These are phyloP conservation scores for Proisotoma minuta DNA, from an alignment of 2,888 invertebrate genomes.

Conservation along the genomic window DNA sequence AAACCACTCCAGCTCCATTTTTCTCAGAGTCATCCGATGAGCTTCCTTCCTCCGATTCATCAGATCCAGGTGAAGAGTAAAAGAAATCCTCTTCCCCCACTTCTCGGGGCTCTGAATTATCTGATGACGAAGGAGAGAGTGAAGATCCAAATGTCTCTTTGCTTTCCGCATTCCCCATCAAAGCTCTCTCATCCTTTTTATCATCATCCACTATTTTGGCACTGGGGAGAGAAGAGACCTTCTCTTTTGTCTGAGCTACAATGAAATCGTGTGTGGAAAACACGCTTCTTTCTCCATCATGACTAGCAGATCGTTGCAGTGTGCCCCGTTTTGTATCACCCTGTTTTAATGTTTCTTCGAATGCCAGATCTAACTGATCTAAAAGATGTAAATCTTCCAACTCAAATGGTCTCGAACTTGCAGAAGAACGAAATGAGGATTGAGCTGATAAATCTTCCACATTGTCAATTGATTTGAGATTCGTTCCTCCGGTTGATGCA, in stretches of 20 bases:
- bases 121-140: constrained; percentile 37
- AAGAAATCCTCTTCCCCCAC: constrained; percentile 48
- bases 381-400: constrained; percentile 46
- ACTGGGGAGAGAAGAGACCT: too few relatives aligned
- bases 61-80: constrained; percentile 42
- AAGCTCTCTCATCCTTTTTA: constrained; percentile 7
- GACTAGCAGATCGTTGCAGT: background rate
- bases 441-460: constrained; percentile 26
- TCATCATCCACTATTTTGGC: constrained; percentile 11
- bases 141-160: constrained; percentile 41
- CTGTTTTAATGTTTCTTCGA: constrained; percentile 46
- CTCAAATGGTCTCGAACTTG: constrained; percentile 46
- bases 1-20: constrained; percentile 44
- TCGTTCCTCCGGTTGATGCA: background rate
- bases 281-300: constrained; percentile 9
- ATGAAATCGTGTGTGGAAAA: background rate
- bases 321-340: constrained; percentile 27
- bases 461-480: constrained; percentile 28
- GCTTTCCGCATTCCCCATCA: constrained; percentile 35
- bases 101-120: constrained; percentile 42
- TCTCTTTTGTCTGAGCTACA: background rate
- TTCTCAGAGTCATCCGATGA: constrained; percentile 41
- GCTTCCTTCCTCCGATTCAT: constrained; percentile 30
- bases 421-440: constrained; percentile 42
- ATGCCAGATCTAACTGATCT: constrained; percentile 46